Conservation (phyloP, 2,888 invertebrate genomes). For the Tetropium fuscum region DNA sequence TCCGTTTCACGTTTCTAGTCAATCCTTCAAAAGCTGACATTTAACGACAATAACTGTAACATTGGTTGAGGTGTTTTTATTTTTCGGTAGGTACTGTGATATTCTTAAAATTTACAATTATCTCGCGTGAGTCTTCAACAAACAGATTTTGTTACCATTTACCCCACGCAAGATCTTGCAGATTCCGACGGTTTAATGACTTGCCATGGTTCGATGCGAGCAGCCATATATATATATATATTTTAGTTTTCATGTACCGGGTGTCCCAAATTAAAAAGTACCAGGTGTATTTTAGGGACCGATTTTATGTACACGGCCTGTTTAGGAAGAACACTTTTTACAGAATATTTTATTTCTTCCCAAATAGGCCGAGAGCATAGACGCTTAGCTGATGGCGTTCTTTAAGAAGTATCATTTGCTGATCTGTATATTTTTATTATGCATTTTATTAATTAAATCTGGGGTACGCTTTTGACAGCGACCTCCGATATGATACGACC, state of each 20-base stretch:
- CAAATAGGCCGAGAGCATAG: no score
- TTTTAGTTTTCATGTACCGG: slow-evolving; percentile 6
- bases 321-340: background rate
- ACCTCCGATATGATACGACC: slow-evolving; percentile 25
- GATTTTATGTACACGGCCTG: no score
- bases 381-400: slow-evolving; percentile 2
- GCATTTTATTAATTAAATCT: background rate
- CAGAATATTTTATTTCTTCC: no score
- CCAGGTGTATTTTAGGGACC: no score
- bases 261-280: no score
- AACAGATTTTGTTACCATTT: no score
- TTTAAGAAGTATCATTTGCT: background rate
- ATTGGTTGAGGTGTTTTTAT: slow-evolving; percentile 46
- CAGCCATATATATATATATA: slow-evolving; percentile 6
- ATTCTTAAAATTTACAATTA: slow-evolving; percentile 29
- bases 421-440: slow-evolving; percentile 13
- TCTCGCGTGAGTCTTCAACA: background rate
- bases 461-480: background rate
- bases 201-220: slow-evolving; percentile 6
- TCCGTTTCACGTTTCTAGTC: slow-evolving; percentile 48
- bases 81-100: slow-evolving; percentile 57
- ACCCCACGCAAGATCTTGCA: no score
- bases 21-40: slow-evolving; percentile 50
- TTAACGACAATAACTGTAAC: slow-evolving; percentile 54
- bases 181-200: background rate